Percentiles rank a stretch among this genome's conserved stretches.
These are phyloP conservation scores for Leptonema lineaticorne DNA, from an alignment of 1,140 invertebrate genomes.

Conservation along the genomic window DNA sequence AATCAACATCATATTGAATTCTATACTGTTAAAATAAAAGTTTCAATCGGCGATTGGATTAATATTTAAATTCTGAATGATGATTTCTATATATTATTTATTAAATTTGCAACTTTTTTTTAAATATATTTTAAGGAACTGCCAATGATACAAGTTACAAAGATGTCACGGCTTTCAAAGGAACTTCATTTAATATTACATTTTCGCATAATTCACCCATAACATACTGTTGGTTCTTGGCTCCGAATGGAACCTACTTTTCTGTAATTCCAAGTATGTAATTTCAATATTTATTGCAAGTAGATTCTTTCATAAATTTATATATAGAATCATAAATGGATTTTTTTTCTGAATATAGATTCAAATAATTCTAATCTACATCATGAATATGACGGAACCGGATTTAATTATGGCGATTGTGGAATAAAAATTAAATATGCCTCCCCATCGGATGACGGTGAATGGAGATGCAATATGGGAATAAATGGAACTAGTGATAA, in stretches of 20 bases:
- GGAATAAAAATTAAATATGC: slow-evolving; percentile 32
- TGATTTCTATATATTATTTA: too few species aligned
- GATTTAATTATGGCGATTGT: slow-evolving; percentile 30
- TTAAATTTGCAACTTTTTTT: too few species aligned
- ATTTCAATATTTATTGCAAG: background rate
- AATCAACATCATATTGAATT: too few species aligned
- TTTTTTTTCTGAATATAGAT: background rate
- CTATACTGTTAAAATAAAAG: too few species aligned
- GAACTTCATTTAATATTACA: background rate
- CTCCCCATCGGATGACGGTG: slow-evolving; percentile 23
- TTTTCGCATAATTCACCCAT: background rate
- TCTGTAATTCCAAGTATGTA: slow-evolving; percentile 18
- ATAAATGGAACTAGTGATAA: background rate
- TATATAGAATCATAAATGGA: background rate
- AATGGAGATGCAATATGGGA: slow-evolving; percentile 36
- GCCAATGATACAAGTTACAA: too few species aligned
- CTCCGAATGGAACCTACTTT: slow-evolving; percentile 30
- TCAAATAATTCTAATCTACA: slow-evolving; percentile 6
- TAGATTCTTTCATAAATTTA: background rate
- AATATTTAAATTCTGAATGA: too few species aligned
- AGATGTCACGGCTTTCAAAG: background rate
- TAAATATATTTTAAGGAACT: too few species aligned
- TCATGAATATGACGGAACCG: slow-evolving; percentile 35
- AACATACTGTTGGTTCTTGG: slow-evolving; percentile 36
- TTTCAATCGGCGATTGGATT: too few species aligned